Percentiles rank a stretch among this genome's conserved stretches.
Evolutionary conservation across 2,797 vertebrate genomes (phyloP).

Genomic region (Lophius americanus): DNA sequence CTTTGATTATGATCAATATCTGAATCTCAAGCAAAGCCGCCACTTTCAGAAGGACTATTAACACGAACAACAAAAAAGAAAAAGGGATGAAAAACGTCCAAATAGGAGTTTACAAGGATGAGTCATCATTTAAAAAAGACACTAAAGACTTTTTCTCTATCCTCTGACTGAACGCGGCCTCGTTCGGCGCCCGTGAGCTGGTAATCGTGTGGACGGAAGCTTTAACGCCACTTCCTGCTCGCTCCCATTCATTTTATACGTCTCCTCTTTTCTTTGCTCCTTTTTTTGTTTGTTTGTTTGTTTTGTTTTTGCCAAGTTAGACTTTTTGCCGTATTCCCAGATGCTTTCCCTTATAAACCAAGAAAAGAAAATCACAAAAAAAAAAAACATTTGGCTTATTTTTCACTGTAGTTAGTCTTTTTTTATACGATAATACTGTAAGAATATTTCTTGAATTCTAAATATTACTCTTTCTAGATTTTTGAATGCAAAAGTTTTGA

Average conservation of each 20-base stretch:
- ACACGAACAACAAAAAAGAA: slow-evolving; percentile 62
- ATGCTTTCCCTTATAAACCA: slow-evolving; percentile 96
- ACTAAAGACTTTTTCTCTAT: slow-evolving; percentile 33
- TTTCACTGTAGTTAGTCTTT: slow-evolving; percentile 99
- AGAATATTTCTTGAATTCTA: slow-evolving; percentile 99
- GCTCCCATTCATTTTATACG: slow-evolving; percentile 51
- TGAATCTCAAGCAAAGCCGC: slow-evolving; percentile 74
- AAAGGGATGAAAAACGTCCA: slow-evolving; percentile 60
- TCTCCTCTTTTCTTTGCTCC: slow-evolving; percentile 27
- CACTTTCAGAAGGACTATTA: slow-evolving; percentile 62
- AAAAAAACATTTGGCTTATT: slow-evolving; percentile 99
- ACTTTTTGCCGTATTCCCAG: slow-evolving; percentile 96
- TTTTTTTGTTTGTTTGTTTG: slow-evolving; percentile 86
- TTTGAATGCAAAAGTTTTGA: slow-evolving; percentile 99
- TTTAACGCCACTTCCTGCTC: slow-evolving; percentile 86
- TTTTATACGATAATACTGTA: slow-evolving; percentile 99
- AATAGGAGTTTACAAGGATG: slow-evolving; percentile 55
- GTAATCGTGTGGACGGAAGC: slow-evolving; percentile 81
- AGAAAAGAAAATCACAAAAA: slow-evolving; percentile 84
- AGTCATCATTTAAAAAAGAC: slow-evolving; percentile 35
- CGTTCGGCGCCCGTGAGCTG: slow-evolving; percentile 87
- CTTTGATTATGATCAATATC: slow-evolving; percentile 84
- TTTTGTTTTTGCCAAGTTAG: slow-evolving; percentile 88
- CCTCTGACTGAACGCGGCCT: slow-evolving; percentile 89
- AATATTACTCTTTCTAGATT: slow-evolving; percentile 99